Conservation (phyloP, 2,113 vertebrate species). For the Pollachius pollachius region DNA sequence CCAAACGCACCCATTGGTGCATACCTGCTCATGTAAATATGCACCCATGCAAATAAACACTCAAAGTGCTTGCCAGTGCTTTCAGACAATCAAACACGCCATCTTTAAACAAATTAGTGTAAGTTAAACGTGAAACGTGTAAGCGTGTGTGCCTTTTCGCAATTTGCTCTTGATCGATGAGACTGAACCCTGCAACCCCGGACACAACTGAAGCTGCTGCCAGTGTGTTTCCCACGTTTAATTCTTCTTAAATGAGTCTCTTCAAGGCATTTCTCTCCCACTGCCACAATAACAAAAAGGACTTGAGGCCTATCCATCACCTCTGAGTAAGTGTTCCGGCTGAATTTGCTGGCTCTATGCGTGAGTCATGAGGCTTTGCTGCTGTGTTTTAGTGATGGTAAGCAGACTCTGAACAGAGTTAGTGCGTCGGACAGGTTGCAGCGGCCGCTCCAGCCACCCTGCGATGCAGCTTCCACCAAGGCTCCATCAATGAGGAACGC, state of each 20-base stretch:
- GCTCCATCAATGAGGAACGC: not conserved
- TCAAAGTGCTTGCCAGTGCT: too few species aligned
- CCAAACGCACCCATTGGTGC: constrained; percentile 9
- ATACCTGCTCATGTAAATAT: not conserved
- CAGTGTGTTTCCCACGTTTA: not conserved
- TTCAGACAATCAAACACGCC: too few species aligned
- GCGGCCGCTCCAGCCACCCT: constrained; percentile 22
- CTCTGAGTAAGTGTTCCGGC: constrained; percentile 30
- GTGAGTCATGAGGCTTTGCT: constrained; percentile 26
- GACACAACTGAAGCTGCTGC: not conserved
- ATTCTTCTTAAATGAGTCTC: not conserved
- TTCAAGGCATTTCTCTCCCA: constrained; percentile 4
- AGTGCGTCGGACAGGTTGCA: constrained; percentile 24
- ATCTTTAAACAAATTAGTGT: too few species aligned
- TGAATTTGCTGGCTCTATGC: constrained; percentile 23
- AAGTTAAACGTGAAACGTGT: too few species aligned
- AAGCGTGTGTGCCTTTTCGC: too few species aligned
- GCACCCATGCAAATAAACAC: too few species aligned
- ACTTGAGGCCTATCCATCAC: constrained; percentile 17
- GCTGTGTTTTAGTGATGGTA: not conserved
- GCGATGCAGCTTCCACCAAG: constrained; percentile 31
- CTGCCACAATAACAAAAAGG: constrained; percentile 32
- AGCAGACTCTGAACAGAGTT: constrained; percentile 23
- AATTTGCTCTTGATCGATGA: too few species aligned
- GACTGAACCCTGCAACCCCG: too few species aligned